Percentiles rank a stretch among this genome's conserved stretches.
Evolutionary conservation across 64 coral and sea anemone species (phyloP).

Genomic region (Stichodactyla helianthus): DNA sequence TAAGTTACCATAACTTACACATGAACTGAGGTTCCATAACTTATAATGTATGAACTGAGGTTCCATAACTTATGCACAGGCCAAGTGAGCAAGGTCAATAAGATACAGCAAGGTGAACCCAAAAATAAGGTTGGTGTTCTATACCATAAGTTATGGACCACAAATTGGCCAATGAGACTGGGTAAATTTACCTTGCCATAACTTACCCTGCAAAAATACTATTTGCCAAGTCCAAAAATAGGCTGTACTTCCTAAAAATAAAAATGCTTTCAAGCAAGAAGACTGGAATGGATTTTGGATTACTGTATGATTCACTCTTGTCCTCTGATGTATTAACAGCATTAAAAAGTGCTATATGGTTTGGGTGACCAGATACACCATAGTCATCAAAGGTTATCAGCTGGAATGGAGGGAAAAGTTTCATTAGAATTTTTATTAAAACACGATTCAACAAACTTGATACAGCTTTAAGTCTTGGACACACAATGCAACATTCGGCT

Average conservation of each 20-base stretch:
- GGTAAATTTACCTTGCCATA: background rate
- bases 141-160: too few species aligned
- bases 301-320: background rate
- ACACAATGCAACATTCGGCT: too few species aligned
- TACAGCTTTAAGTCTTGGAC: too few species aligned
- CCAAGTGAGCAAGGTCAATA: too few species aligned
- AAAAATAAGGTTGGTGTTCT: too few species aligned
- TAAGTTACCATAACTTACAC: too few species aligned
- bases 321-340: constrained; percentile 54
- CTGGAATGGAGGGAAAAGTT: constrained; percentile 8
- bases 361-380: constrained; percentile 91
- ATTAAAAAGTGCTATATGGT: constrained; percentile 78
- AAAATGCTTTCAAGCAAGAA: constrained; percentile 64
- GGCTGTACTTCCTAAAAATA: constrained; percentile 78
- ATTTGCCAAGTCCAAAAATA: constrained; percentile 39
- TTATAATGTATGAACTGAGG: too few species aligned
- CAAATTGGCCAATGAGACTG: too few species aligned
- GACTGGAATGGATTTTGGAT: constrained; percentile 24
- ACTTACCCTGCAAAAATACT: constrained; percentile 42
- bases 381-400: constrained; percentile 92
- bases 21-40: too few species aligned
- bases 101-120: too few species aligned
- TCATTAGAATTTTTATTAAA: background rate
- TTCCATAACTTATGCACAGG: too few species aligned
- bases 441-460: too few species aligned